A percentile compares a stretch with the other conserved stretches of the same genome.
Evolutionary conservation across 1,140 invertebrate genomes (phyloP).

Genomic region (Drosophila prosaltans): DNA sequence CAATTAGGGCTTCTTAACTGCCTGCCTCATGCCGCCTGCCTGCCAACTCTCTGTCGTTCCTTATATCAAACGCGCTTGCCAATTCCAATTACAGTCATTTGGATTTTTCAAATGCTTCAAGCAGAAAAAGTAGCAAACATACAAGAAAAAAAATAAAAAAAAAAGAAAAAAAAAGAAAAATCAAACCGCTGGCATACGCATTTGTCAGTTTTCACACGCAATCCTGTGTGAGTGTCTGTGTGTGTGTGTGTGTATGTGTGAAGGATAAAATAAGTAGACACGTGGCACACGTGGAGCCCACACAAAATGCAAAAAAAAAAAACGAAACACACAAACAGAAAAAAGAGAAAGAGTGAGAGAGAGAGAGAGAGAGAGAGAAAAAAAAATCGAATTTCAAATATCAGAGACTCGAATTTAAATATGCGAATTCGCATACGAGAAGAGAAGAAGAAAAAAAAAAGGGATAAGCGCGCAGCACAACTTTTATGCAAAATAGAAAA

Average conservation of each 20-base stretch:
- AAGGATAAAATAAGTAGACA: conserved; percentile 44
- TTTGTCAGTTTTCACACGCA: conserved; percentile 61
- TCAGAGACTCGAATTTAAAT: conserved; percentile 61
- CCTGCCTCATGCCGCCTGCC: not conserved
- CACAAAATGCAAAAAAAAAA: conserved; percentile 4
- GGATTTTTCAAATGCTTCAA: conserved; percentile 8
- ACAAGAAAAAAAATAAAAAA: not conserved
- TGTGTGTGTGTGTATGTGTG: conserved; percentile 6
- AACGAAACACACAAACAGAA: conserved; percentile 12
- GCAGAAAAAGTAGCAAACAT: not conserved
- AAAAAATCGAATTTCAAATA: conserved; percentile 70
- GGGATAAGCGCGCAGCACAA: conserved; percentile 52
- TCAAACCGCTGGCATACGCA: conserved; percentile 22
- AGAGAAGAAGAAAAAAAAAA: conserved; percentile 28
- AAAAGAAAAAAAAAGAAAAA: not conserved
- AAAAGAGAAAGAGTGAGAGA: not conserved
- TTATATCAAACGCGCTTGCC: conserved; percentile 15
- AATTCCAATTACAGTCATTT: conserved; percentile 21
- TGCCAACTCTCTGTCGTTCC: not conserved
- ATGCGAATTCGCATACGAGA: conserved; percentile 48
- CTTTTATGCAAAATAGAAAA: conserved; percentile 67
- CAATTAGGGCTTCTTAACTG: conserved; percentile 11
- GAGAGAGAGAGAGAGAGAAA: not conserved
- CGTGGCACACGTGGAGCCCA: conserved; percentile 40
- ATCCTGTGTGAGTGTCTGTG: conserved; percentile 11